Base-by-base conservation (phyloP, 2,888 invertebrate genomes). In the Cephus nigrinus region DNA sequence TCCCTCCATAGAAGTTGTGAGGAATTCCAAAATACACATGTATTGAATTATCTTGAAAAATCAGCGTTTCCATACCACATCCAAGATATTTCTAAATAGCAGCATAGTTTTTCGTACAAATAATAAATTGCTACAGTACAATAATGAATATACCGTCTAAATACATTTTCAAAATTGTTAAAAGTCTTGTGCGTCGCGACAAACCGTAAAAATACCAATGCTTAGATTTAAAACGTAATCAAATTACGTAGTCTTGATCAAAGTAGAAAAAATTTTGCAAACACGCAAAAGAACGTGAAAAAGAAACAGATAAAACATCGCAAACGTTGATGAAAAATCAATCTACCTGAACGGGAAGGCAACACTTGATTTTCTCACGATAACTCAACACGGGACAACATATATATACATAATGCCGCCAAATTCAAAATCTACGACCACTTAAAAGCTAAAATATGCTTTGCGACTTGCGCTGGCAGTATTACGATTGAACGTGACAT, bases 31-130 rank as follows among this genome's bases (percentile, higher is more conserved):
- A 55, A 72, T 75, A 73, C 68, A 78, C 73, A 35, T 12, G 12
- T 35, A 75, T 36, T 15, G 75, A 81, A 76, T 55, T 69, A 78
- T 80, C 81, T 78, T 75, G 40, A 40, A 75, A 75, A 75, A 55
- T 23, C 55, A 55, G 55, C 23, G 55, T 55, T 55, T 55, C 55
- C 23, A 23, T 55, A 23, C 23, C 23, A 23, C 55, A 55, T 55
- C 55, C 55, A 23, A 55, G 2, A 55, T 3, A 1, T 55, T 23
- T 23, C 9, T 2, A 55, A 55, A 23, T 55, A 9, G 23, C 55
- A 23, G 2, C 2, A 55, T 5, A 55, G 2, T 55, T 23, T 23
- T 55, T 55, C 23, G 55, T 55, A 55, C 9, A 15, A 55, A 55
- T 23, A 55, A 23, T 23, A 55, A 40, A 55, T 15, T 40, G 15